phyloP scores from a whole-genome alignment of 2,113 vertebrate genomes.

The Garra rufa region DNA sequence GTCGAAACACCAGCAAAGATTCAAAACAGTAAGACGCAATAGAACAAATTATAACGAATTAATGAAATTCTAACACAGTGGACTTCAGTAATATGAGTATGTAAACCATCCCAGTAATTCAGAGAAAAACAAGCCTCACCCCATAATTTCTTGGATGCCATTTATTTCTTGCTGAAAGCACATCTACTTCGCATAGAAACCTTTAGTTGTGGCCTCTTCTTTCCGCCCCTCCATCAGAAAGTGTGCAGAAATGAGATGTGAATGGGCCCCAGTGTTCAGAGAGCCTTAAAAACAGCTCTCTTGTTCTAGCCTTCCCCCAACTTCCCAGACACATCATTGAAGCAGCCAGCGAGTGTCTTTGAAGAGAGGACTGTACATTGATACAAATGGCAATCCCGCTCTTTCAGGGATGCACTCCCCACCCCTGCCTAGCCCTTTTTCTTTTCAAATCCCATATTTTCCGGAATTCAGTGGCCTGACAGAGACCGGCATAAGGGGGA shows the following conservation, averaged over 20 bases:
- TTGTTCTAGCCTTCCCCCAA: conserved; percentile 63
- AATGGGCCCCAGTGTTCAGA: conserved; percentile 74
- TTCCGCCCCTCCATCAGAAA: conserved; percentile 61
- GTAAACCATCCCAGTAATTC: conserved; percentile 29
- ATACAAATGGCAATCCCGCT: conserved; percentile 69
- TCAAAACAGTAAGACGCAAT: background rate
- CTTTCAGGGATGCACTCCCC: conserved; percentile 57
- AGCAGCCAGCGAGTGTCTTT: conserved; percentile 59
- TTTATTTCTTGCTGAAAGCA: conserved; percentile 31
- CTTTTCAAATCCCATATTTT: conserved; percentile 49
- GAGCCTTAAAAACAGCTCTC: conserved; percentile 69
- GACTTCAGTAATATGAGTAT: background rate
- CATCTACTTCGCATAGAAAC: conserved; percentile 44
- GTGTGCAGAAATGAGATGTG: conserved; percentile 65
- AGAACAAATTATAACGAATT: background rate
- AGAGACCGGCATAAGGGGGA: conserved; percentile 10
- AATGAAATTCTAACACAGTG: background rate
- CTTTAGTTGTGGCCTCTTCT: conserved; percentile 56
- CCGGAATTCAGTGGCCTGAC: conserved; percentile 44
- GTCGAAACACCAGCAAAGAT: background rate
- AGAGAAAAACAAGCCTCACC: conserved; percentile 27
- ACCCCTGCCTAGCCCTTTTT: conserved; percentile 44
- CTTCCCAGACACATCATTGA: conserved; percentile 65
- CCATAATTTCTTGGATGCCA: conserved; percentile 47
- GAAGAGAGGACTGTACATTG: conserved; percentile 67